A percentile compares a stretch with the other conserved stretches of the same genome.
Evolutionary conservation across 2,113 vertebrate genomes (phyloP).

Genomic region (Halichoerus grypus): DNA sequence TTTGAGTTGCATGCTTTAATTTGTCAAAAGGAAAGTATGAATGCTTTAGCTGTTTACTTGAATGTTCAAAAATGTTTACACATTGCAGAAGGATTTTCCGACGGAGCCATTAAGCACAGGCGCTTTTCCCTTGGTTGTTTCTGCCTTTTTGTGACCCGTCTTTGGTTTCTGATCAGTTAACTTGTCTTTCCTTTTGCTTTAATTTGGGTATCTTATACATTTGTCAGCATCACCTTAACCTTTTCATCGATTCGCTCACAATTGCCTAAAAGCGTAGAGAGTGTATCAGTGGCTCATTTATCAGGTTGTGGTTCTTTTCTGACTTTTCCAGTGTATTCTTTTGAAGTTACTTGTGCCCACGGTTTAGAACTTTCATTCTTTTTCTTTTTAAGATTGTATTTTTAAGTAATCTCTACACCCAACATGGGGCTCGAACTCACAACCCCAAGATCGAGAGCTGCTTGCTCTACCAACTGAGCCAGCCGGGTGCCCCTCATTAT

Average conservation of each 20-base stretch:
- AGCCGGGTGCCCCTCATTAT: neutral
- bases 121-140: neutral
- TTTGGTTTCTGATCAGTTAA: neutral
- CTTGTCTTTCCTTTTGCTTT: slow-evolving; percentile 19
- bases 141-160: neutral
- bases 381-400: neutral
- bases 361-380: neutral
- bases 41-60: neutral
- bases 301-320: neutral
- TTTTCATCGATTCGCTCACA: slow-evolving; percentile 31
- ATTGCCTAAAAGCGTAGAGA: neutral
- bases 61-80: neutral
- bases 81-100: neutral
- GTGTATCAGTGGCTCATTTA: neutral
- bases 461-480: neutral
- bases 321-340: slow-evolving; percentile 29
- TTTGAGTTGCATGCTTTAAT: neutral
- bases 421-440: neutral
- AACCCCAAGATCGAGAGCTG: neutral
- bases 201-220: neutral
- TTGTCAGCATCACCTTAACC: neutral
- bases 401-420: neutral
- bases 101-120: neutral
- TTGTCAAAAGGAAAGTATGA: slow-evolving; percentile 1
- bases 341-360: slow-evolving; percentile 13